phyloP scores from a whole-genome alignment of 1,140 invertebrate species.

The Ephestia elutella region DNA sequence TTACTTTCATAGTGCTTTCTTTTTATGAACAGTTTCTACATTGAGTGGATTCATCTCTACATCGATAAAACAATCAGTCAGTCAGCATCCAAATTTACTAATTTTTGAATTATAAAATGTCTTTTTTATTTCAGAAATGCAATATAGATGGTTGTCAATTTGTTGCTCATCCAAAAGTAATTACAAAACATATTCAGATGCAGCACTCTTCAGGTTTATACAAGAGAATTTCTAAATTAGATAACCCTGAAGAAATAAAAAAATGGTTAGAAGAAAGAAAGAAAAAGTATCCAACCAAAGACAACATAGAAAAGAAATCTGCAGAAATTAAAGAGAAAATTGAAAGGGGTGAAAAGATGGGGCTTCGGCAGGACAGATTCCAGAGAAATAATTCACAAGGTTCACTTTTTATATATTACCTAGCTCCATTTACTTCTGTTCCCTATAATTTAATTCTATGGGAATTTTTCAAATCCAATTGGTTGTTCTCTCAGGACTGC shows the following conservation, averaged over 20 bases:
- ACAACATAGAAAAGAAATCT: constrained; percentile 81
- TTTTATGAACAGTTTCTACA: no score
- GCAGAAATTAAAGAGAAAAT: constrained; percentile 78
- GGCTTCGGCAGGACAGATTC: constrained; percentile 38
- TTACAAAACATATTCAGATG: constrained; percentile 86
- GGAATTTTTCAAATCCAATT: no score
- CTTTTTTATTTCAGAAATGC: constrained; percentile 74
- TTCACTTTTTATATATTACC: background rate
- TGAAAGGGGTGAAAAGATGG: constrained; percentile 81
- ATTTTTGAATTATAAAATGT: background rate
- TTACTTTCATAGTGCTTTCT: no score
- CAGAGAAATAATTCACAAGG: background rate
- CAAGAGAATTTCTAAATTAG: constrained; percentile 82
- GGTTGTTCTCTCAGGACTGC: no score
- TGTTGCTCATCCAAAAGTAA: constrained; percentile 83
- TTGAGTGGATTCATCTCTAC: no score
- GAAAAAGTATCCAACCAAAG: constrained; percentile 81
- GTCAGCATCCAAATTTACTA: no score
- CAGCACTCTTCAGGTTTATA: constrained; percentile 88
- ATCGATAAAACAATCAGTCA: no score
- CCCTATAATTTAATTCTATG: no score
- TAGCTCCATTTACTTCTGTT: no score
- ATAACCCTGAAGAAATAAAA: constrained; percentile 85
- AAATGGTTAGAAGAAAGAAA: constrained; percentile 89
- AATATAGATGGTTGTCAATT: constrained; percentile 88